Evolutionary conservation across 2,888 invertebrate genomes (phyloP), one percentile per base, ranked within the genome.

Genomic region (Ophioninae sp.): DNA sequence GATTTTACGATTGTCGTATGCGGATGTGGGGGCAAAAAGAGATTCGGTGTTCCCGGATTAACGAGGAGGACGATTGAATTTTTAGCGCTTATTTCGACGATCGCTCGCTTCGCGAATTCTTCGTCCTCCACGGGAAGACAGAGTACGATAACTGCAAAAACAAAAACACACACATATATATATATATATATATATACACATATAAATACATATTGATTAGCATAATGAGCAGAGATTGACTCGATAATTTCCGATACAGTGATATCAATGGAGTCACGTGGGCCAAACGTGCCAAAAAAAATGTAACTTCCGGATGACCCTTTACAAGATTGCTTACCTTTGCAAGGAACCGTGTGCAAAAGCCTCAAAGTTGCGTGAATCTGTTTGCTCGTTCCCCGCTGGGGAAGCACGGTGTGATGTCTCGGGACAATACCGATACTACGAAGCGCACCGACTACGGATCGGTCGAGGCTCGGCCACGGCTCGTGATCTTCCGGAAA

Each of bases 391-490:
- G 93, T 92, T 61, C 92, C 90, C 68, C 91, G 91, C 79, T 90
- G 89, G 10, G 93, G 92, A 74, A 94, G 91, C 81, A 94, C 92
- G 80, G 94, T 92, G 86, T 94, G 94, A 87, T 94, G 94, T 76
- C 94, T 93, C 21, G 94, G 94, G n/a, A 94, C 91, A 75, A 94
- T 93, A 20, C 94, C 94, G 79, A 93, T 90, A 81, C 93, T 93
- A 81, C 94, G 92, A 84, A 95, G 92, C 41, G 93, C 92, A 37
- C 93, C 90, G 81, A 94, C 94, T 61, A 95, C 89, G 37, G 93
- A 92, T 86, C 94, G 93, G 21, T 94, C 94, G 74, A 95, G 90
- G 79, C 92, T 93, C 77, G 94, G 93, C 94, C 95, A 95, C 91
- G 94, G 94, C 76, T 94, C 94, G 73, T 93, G 91, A 90, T 93